Percentiles rank a stretch among this genome's conserved stretches.
These are phyloP conservation scores for Trypoxylon attenuatum DNA, from an alignment of 2,888 invertebrate genomes.

Conservation along the genomic window DNA sequence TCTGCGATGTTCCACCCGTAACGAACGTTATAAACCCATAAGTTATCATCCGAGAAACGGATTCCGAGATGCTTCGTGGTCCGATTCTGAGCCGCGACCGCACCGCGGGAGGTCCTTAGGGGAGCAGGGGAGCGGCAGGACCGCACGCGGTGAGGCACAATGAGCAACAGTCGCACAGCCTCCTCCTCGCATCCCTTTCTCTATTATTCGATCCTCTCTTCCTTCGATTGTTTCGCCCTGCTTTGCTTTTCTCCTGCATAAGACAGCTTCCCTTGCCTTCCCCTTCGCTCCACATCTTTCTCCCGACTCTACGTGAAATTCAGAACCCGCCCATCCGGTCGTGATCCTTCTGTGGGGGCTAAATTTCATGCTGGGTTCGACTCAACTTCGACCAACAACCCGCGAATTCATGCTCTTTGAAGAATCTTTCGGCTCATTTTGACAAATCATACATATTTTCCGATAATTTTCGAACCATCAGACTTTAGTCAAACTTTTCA, in stretches of 20 bases:
- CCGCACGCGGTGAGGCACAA: constrained; percentile 65
- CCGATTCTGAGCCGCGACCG: constrained; percentile 49
- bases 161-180: constrained; percentile 41
- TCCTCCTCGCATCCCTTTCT: constrained; percentile 31
- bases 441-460: too few species aligned
- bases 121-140: constrained; percentile 51
- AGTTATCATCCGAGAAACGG: constrained; percentile 63
- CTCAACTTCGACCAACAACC: too few species aligned
- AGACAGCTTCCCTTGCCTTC: not conserved
- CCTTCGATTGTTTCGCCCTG: constrained; percentile 32
- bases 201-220: constrained; percentile 36
- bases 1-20: not conserved
- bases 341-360: too few species aligned
- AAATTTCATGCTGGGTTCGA: too few species aligned
- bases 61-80: constrained; percentile 58
- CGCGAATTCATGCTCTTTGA: too few species aligned
- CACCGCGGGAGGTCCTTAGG: constrained; percentile 64
- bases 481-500: too few species aligned
- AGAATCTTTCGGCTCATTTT: too few species aligned
- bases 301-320: not conserved
- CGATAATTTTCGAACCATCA: too few species aligned
- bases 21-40: constrained; percentile 35
- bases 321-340: not conserved
- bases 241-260: constrained; percentile 28
- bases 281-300: not conserved